These are phyloP conservation scores for Ectropis grisescens DNA, from an alignment of 1,140 invertebrate species.

Conservation along the genomic window DNA sequence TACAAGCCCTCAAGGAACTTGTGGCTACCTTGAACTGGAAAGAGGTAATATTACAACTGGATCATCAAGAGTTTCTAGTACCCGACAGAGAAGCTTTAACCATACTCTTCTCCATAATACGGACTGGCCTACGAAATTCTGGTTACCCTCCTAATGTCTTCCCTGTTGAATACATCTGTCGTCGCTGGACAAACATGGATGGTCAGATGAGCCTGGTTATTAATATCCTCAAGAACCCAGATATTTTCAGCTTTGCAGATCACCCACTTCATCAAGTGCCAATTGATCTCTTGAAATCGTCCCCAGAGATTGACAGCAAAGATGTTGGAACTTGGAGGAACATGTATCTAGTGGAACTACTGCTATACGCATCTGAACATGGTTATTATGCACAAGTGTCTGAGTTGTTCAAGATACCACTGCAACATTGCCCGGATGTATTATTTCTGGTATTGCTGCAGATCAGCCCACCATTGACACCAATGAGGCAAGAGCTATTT, in stretches of 20 bases:
- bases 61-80: constrained; percentile 91
- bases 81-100: constrained; percentile 88
- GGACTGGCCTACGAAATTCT: constrained; percentile 82
- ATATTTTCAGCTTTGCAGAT: constrained; percentile 95
- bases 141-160: constrained; percentile 82
- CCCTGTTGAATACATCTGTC: constrained; percentile 90
- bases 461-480: constrained; percentile 81
- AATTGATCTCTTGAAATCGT: constrained; percentile 91
- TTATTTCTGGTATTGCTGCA: constrained; percentile 90
- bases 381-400: constrained; percentile 86
- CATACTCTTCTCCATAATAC: constrained; percentile 84
- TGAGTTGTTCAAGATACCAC: constrained; percentile 93
- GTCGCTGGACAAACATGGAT: constrained; percentile 93
- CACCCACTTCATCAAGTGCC: constrained; percentile 87
- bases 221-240: constrained; percentile 89
- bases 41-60: constrained; percentile 91
- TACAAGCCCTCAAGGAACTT: constrained; percentile 90
- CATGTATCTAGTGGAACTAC: constrained; percentile 89
- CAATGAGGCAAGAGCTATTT: constrained; percentile 87
- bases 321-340: constrained; percentile 93
- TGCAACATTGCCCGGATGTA: constrained; percentile 95
- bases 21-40: constrained; percentile 91
- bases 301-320: constrained; percentile 93
- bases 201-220: constrained; percentile 91
- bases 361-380: constrained; percentile 89